Evolutionary conservation across 2,113 vertebrate species (phyloP), one percentile per base, ranked within the genome.

Genomic region (Smithornis capensis): DNA sequence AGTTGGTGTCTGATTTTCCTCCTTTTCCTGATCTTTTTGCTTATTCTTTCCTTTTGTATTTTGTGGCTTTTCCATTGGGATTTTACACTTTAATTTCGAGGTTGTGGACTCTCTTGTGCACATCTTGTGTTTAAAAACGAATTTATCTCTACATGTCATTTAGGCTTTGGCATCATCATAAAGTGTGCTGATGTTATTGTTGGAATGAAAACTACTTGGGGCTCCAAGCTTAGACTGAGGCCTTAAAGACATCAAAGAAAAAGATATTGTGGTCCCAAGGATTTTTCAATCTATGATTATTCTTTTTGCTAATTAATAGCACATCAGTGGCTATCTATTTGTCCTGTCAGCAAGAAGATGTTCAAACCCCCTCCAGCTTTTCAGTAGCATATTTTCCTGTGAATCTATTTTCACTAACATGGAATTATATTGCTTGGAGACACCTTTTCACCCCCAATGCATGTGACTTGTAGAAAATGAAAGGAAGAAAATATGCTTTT

Each of bases 261-360:
- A 67, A 67, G 13, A 47, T 52, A 69, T 33, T 31, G 28, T 4
- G 3, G 42, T 81, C 56, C 49, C 77, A 73, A 91, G 52, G 49
- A 83, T 35, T 86, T 90, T 90, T 60, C 73, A 84, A 33, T 84
- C 73, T 76, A 4, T 28, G 59, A 50, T 64, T 90, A 62, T n/a
- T 56, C 25, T 64, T 92, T 71, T 65, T 93, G 69, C 40, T 94
- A 83, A 92, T 94, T 92, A 93, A 90, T 71, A 86, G 80, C 70
- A 83, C 68, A 19, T 71, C 93, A 75, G 47, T 78, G 70, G 38
- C 47, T 68, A n/a, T 55, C 68, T 85, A 8, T 57, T 62, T 47
- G 50, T 76, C 87, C 83, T 93, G 83, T 56, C 87, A 96, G 93
- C 90, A 94, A 53, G 64, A 79, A 77, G 50, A 91, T 59, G 70